Base-by-base conservation (phyloP, 1,140 invertebrate genomes). In the Bicyclus anynana region DNA sequence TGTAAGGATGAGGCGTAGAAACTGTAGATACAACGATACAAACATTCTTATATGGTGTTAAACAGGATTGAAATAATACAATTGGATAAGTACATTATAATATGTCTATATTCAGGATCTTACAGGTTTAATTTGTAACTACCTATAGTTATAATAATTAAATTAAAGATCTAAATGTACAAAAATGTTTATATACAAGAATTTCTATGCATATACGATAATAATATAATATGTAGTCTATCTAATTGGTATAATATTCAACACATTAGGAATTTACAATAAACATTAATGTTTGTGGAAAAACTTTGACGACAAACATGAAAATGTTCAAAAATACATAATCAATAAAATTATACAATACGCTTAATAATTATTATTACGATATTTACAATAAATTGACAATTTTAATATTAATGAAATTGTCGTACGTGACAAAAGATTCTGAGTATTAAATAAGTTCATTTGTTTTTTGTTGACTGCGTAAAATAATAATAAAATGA, bases 141-240 rank as follows among this genome's bases (percentile, higher is more conserved):
- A 76, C 67, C 63, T 73, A 75, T 62, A 57, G 56, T 74, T 67
- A 75, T 69, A 70, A 79, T 74, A 70, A 76, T 80, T 80, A 83
- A 83, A 79, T 80, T 80, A 78, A 70, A 73, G 69, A 64, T 75
- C 73, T 80, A 80, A 66, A 80, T 77, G 74, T 80, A 80, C 74
- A 80, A 80, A 80, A 74, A 67, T 77, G 74, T 73, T 74, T 78
- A 80, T 82, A 82, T 80, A 77, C 74, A 83, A 65, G 62, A 78
- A 75, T 67, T 65, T 67, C 60, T 68, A 77, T 74, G 78, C 69
- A 77, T 53, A 70, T 67, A 71, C 59, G 60, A 65, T 65, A 67
- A 75, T 57, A 64, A 55, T 4, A 23, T 23, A 23, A 4, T 23
- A 56, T 38, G 53, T 65, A 65, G 16, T 47, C 17, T 35, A 59